A percentile compares a stretch with the other conserved stretches of the same genome.
phyloP scores from a whole-genome alignment of 2,113 vertebrate genomes.

The Eptesicus fuscus region DNA sequence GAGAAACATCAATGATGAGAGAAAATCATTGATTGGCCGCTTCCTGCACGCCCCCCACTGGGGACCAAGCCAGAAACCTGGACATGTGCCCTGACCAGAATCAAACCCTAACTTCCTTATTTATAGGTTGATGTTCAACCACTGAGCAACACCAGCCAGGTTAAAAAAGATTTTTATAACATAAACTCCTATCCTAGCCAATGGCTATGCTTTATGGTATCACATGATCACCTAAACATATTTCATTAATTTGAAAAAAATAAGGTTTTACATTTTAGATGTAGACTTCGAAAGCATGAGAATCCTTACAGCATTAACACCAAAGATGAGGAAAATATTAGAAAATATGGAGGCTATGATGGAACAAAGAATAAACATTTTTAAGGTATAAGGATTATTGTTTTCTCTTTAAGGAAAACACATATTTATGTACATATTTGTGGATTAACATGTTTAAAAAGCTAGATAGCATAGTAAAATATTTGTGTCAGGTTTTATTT shows the following conservation, averaged over 20 bases:
- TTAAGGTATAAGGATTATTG: neutral
- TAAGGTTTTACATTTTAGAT: neutral
- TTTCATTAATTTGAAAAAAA: neutral
- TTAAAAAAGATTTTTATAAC: neutral
- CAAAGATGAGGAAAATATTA: neutral
- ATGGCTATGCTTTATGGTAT: neutral
- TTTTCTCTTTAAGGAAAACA: slow-evolving; percentile 12
- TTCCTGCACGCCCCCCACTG: too few species aligned
- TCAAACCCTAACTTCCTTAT: too few species aligned
- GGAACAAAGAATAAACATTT: neutral
- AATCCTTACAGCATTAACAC: neutral
- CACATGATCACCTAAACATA: neutral
- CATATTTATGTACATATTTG: neutral
- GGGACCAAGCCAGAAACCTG: too few species aligned
- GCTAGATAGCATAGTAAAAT: neutral
- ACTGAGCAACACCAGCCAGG: neutral
- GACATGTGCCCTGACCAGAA: too few species aligned
- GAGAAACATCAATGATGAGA: too few species aligned
- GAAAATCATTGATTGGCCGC: too few species aligned
- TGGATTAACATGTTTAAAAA: neutral
- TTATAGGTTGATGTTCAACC: too few species aligned
- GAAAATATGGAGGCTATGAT: neutral
- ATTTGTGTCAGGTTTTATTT: neutral
- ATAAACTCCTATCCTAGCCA: neutral
- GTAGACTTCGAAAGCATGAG: neutral